Evolutionary conservation across 1,140 invertebrate genomes (phyloP).

Genomic region (Calliopsis andreniformis): DNA sequence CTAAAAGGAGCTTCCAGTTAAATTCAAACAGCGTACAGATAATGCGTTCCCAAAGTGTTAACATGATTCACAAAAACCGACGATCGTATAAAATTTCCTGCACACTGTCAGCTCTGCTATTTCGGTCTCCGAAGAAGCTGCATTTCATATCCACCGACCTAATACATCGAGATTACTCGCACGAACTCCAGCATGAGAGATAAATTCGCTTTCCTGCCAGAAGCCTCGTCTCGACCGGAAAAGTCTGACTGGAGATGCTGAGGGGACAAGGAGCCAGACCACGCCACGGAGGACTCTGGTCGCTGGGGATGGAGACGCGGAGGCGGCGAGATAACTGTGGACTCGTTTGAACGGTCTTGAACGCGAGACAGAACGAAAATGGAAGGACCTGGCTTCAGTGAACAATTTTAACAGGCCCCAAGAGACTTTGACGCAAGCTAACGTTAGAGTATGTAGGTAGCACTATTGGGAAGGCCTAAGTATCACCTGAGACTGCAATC

Average conservation of each 20-base stretch:
- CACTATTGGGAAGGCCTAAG: no score
- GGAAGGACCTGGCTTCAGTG: neutral
- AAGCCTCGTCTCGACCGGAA: neutral
- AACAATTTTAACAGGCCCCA: neutral
- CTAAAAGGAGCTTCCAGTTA: no score
- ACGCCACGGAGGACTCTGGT: neutral
- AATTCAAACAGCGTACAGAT: no score
- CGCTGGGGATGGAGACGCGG: neutral
- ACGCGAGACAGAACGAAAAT: no score
- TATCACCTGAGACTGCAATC: no score
- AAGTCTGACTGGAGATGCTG: neutral
- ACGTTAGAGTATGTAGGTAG: no score
- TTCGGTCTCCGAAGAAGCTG: no score
- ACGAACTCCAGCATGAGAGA: neutral
- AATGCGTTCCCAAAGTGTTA: no score
- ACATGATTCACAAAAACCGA: no score
- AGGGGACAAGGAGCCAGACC: neutral
- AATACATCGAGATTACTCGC: constrained; percentile 36
- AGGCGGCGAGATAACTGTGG: constrained; percentile 5
- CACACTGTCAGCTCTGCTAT: no score
- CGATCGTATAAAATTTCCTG: constrained; percentile 38
- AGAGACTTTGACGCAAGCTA: neutral
- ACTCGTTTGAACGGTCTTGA: no score
- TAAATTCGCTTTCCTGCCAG: neutral
- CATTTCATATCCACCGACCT: no score